Percentiles rank a stretch among this genome's conserved stretches.
These are phyloP conservation scores for Diadumene lineata DNA, from an alignment of 92 coral and sea anemone genomes.

Conservation along the genomic window DNA sequence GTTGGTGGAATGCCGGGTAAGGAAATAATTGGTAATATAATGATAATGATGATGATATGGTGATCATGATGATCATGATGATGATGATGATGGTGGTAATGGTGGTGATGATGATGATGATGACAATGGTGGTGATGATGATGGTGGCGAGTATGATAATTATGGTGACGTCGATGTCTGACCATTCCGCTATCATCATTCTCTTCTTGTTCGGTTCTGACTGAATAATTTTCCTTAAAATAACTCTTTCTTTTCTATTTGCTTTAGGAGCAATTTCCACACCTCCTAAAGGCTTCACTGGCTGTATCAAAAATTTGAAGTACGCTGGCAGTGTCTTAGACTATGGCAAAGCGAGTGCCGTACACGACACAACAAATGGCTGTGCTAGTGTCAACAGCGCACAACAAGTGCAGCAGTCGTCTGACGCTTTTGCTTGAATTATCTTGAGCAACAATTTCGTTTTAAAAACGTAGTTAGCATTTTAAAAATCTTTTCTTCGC, in stretches of 20 bases:
- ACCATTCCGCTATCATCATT: no score
- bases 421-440: background rate
- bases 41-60: no score
- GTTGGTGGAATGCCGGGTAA: slow-evolving; percentile 69
- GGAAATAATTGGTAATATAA: no score
- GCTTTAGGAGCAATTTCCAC: background rate
- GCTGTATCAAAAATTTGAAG: slow-evolving; percentile 48
- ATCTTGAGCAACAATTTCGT: no score
- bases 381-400: background rate
- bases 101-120: no score
- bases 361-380: background rate
- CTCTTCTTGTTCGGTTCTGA: no score
- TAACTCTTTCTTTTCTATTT: background rate
- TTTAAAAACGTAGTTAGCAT: background rate
- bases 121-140: no score
- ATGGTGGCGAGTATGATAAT: no score
- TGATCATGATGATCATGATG: background rate
- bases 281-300: slow-evolving; percentile 33
- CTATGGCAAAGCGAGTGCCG: slow-evolving; percentile 37
- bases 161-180: no score
- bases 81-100: background rate
- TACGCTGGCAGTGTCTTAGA: slow-evolving; percentile 23
- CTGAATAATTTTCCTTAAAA: background rate
- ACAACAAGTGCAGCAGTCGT: background rate
- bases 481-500: no score